Evolutionary conservation across 2,113 vertebrate genomes (phyloP).

Genomic region (Silurus asotus): DNA sequence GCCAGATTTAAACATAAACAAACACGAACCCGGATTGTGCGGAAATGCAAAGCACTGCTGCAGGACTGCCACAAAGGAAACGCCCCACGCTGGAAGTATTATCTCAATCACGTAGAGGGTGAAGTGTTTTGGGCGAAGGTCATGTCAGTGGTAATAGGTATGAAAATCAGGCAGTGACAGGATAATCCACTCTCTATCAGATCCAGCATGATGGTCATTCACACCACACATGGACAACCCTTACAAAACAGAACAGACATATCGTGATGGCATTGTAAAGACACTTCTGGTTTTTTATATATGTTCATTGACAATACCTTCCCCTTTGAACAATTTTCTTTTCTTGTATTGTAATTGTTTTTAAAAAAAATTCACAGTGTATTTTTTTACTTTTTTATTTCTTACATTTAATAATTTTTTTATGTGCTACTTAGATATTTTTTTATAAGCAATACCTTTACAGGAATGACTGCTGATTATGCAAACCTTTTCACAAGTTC

Average conservation of each 20-base stretch:
- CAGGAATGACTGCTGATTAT: too few relatives aligned
- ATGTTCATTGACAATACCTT: too few relatives aligned
- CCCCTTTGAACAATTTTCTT: too few relatives aligned
- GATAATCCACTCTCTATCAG: slow-evolving; percentile 11
- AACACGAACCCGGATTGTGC: slow-evolving; percentile 17
- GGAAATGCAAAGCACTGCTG: neutral
- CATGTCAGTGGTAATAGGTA: slow-evolving; percentile 8
- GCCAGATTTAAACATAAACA: slow-evolving; percentile 52
- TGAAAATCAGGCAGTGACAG: neutral
- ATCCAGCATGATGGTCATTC: neutral
- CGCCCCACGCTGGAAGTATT: neutral
- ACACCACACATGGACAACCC: neutral
- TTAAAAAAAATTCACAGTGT: neutral
- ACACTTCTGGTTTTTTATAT: too few relatives aligned
- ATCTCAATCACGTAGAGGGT: neutral
- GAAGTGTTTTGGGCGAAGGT: slow-evolving; percentile 5
- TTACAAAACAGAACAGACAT: neutral
- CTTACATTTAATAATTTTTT: too few relatives aligned
- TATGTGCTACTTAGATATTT: too few relatives aligned
- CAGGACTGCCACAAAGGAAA: neutral
- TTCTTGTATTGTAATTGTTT: too few relatives aligned
- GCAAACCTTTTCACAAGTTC: too few relatives aligned
- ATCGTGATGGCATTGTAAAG: neutral
- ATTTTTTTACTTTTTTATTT: neutral
- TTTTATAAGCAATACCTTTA: too few relatives aligned